Evolutionary conservation across 1,140 invertebrate genomes (phyloP).

Genomic region (Oreohelix idahoensis): DNA sequence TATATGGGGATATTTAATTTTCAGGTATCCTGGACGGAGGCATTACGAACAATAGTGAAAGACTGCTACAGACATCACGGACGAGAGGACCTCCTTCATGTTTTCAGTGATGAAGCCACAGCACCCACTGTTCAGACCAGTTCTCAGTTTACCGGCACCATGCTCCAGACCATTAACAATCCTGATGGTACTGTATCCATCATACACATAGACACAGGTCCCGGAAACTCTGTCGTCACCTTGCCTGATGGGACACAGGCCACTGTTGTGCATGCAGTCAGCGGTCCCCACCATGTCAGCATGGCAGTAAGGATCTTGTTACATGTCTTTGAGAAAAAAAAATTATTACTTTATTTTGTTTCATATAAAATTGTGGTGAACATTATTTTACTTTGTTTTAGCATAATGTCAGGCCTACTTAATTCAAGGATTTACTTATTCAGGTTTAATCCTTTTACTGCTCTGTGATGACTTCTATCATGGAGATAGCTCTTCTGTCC

Average conservation of each 20-base stretch:
- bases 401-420: too few relatives aligned
- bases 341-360: too few relatives aligned
- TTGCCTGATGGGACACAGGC: slow-evolving; percentile 95
- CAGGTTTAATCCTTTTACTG: too few relatives aligned
- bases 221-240: slow-evolving; percentile 84
- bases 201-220: slow-evolving; percentile 95
- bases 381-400: too few relatives aligned
- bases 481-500: too few relatives aligned
- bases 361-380: too few relatives aligned
- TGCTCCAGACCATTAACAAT: slow-evolving; percentile 96
- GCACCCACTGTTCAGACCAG: slow-evolving; percentile 41
- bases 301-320: slow-evolving; percentile 34
- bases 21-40: slow-evolving; percentile 98
- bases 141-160: slow-evolving; percentile 75
- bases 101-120: slow-evolving; percentile 86
- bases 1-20: background rate
- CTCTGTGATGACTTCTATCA: too few relatives aligned
- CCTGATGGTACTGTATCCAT: slow-evolving; percentile 96
- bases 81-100: slow-evolving; percentile 93
- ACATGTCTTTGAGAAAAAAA: too few relatives aligned
- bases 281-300: slow-evolving; percentile 54
- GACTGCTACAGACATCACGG: slow-evolving; percentile 99
- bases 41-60: slow-evolving; percentile 95
- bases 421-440: too few relatives aligned
- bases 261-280: slow-evolving; percentile 91